Percentiles rank a stretch among this genome's conserved stretches.
phyloP scores from a whole-genome alignment of 2,888 invertebrate species.

The Drosophila affinis region DNA sequence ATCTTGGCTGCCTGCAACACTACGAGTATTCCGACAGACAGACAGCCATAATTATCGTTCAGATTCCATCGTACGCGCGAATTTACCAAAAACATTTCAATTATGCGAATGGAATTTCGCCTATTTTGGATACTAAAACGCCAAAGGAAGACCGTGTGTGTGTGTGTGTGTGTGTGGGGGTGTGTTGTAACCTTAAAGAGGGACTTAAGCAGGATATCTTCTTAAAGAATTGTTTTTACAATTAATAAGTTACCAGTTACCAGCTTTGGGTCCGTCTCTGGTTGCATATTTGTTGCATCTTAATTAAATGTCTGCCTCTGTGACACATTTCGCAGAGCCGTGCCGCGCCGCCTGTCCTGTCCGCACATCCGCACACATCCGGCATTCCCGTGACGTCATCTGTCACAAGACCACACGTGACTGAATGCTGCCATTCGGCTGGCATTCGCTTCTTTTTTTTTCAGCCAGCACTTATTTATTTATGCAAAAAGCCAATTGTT shows the following conservation, averaged over 20 bases:
- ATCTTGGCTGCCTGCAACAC: background rate
- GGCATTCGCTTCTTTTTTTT: conserved; percentile 2
- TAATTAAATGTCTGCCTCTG: background rate
- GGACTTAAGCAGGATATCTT: too few relatives aligned
- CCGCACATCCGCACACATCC: conserved; percentile 13
- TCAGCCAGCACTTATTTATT: conserved; percentile 51
- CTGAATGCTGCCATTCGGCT: conserved; percentile 31
- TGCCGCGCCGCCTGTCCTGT: background rate
- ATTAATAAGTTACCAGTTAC: too few relatives aligned
- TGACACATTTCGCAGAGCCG: background rate
- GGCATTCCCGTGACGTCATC: conserved; percentile 3
- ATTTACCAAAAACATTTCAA: background rate
- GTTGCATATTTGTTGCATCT: background rate
- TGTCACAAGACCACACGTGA: conserved; percentile 40
- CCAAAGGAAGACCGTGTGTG: background rate
- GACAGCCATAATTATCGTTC: conserved; percentile 1
- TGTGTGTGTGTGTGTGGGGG: too few relatives aligned
- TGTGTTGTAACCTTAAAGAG: too few relatives aligned
- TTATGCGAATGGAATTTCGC: background rate
- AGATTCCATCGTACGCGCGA: background rate
- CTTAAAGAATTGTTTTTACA: too few relatives aligned
- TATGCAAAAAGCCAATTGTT: conserved; percentile 59
- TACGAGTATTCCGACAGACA: background rate
- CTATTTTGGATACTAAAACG: background rate
- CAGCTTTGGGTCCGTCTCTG: too few relatives aligned